These are phyloP conservation scores for Amniataba percoides DNA, from an alignment of 2,797 vertebrate genomes.

Conservation along the genomic window DNA sequence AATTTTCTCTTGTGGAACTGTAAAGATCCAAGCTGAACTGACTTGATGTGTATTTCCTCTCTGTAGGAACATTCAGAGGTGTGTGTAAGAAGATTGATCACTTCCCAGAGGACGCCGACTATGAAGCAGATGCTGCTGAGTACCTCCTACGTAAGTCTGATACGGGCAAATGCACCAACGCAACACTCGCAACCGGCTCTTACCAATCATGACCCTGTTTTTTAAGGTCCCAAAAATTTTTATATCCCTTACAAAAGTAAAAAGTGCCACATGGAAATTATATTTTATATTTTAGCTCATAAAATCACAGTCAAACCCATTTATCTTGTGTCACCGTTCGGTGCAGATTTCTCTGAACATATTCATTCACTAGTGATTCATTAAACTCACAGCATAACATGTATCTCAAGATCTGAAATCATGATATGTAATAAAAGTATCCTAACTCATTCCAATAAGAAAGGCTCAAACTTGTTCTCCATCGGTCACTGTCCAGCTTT, in stretches of 20 bases:
- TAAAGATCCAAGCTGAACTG: constrained; percentile 1
- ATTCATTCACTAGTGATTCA: neutral
- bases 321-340: too few relatives aligned
- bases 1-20: neutral
- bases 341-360: too few relatives aligned
- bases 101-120: constrained; percentile 97
- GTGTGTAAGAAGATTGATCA: constrained; percentile 99
- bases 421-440: neutral
- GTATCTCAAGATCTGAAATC: neutral
- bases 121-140: constrained; percentile 96
- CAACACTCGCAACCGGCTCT: too few relatives aligned
- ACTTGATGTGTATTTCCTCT: constrained; percentile 51
- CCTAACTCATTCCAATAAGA: neutral
- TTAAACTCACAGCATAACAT: neutral
- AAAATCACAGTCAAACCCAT: too few relatives aligned
- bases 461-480: neutral
- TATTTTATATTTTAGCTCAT: too few relatives aligned
- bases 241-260: too few relatives aligned
- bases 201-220: too few relatives aligned
- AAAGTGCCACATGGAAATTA: too few relatives aligned
- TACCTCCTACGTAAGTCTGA: constrained; percentile 93
- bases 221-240: too few relatives aligned
- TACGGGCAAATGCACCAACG: neutral
- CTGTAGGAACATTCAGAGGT: constrained; percentile 94
- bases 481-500: neutral